These are phyloP conservation scores for Leptopilina drosophilae DNA, from an alignment of 2,888 invertebrate genomes.

Conservation along the genomic window DNA sequence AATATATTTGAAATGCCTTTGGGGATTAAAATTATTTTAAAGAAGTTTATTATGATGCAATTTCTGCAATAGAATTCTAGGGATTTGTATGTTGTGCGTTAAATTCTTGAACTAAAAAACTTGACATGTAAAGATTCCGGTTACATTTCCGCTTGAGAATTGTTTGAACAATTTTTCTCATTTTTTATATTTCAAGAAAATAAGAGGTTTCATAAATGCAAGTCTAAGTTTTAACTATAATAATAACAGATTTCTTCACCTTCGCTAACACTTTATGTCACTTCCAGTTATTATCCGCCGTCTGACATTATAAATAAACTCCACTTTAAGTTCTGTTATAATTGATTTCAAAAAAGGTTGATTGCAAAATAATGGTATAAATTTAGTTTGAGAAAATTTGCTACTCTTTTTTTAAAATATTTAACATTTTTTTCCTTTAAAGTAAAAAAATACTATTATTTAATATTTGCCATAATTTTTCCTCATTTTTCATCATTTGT, in stretches of 20 bases:
- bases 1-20: too few relatives aligned
- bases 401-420: too few relatives aligned
- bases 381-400: too few relatives aligned
- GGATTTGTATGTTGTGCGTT: neutral
- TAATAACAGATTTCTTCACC: slow-evolving; percentile 27
- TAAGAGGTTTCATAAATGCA: slow-evolving; percentile 4
- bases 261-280: neutral
- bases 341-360: neutral
- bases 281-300: neutral
- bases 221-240: neutral
- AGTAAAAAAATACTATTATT: too few relatives aligned
- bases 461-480: too few relatives aligned
- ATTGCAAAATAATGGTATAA: neutral
- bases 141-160: slow-evolving; percentile 19
- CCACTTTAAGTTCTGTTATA: neutral
- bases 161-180: neutral
- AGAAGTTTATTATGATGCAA: neutral
- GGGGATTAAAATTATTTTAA: neutral
- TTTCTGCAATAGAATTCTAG: neutral
- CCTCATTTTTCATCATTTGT: too few relatives aligned
- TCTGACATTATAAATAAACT: neutral
- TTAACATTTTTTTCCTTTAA: too few relatives aligned
- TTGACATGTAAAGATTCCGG: slow-evolving; percentile 9
- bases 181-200: too few relatives aligned
- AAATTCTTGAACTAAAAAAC: slow-evolving; percentile 5